phyloP scores from a whole-genome alignment of 2,113 vertebrate species.

The Gavialis gangeticus region DNA sequence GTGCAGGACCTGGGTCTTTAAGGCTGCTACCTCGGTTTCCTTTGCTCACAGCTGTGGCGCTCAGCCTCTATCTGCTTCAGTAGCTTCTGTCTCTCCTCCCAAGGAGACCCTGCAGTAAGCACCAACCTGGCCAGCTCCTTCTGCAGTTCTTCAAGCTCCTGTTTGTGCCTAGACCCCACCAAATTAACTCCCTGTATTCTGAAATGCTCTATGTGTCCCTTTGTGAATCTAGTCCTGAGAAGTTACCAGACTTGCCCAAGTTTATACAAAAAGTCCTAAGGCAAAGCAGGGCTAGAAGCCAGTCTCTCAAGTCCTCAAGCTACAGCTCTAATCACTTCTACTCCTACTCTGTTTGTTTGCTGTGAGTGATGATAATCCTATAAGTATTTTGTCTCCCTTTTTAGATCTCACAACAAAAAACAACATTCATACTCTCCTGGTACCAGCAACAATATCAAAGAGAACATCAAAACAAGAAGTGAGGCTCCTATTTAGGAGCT shows the following conservation, averaged over 20 bases:
- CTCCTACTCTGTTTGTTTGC: not conserved
- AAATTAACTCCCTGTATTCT: too few species aligned
- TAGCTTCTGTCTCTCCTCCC: too few species aligned
- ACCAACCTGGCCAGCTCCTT: too few species aligned
- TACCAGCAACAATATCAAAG: not conserved
- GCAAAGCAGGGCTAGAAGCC: not conserved
- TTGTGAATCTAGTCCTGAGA: not conserved
- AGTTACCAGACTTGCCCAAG: rapidly evolving
- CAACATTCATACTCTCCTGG: not conserved
- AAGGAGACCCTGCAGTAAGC: too few species aligned
- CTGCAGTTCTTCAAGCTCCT: too few species aligned
- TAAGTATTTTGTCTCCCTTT: not conserved
- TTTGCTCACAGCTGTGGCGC: too few species aligned
- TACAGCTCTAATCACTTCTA: not conserved
- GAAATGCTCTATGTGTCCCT: too few species aligned
- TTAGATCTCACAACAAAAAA: not conserved
- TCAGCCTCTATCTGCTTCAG: too few species aligned
- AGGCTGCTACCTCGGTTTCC: too few species aligned
- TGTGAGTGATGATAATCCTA: not conserved
- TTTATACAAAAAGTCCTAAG: not conserved
- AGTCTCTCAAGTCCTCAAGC: not conserved
- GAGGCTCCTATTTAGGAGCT: too few species aligned
- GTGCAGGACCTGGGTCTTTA: too few species aligned
- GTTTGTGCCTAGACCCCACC: too few species aligned
- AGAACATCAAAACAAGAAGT: not conserved